Evolutionary conservation across 2,888 invertebrate genomes (phyloP).

Genomic region (Diogma glabrata): DNA sequence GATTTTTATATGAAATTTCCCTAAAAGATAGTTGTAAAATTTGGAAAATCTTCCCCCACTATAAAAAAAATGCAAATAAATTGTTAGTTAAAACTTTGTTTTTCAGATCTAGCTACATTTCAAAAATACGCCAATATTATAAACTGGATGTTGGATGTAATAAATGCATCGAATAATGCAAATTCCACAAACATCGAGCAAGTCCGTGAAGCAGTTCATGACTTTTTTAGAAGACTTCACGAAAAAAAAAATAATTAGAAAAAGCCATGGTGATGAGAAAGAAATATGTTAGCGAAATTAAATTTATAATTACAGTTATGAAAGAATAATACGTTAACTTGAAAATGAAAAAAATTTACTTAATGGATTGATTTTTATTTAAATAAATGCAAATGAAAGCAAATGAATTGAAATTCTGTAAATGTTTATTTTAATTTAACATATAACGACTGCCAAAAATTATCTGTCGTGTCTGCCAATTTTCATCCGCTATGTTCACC

Average conservation of each 20-base stretch:
- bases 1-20: too few species aligned
- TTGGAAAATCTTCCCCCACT: too few species aligned
- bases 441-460: background rate
- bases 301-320: background rate
- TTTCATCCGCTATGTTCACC: background rate
- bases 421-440: constrained; percentile 1
- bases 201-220: background rate
- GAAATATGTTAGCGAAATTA: background rate
- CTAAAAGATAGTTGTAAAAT: too few species aligned
- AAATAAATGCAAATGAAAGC: too few species aligned
- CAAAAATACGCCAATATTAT: constrained; percentile 1
- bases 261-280: background rate
- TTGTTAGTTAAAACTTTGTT: too few species aligned
- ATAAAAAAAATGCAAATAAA: too few species aligned
- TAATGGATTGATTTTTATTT: too few species aligned
- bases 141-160: constrained; percentile 1
- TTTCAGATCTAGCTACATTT: background rate
- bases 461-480: background rate
- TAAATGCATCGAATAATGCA: constrained; percentile 3
- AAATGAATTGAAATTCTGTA: constrained; percentile 1
- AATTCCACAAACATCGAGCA: constrained; percentile 1
- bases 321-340: constrained; percentile 3
- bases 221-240: background rate
- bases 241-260: background rate
- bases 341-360: background rate